Base-by-base conservation (phyloP, 53 echinoderm and acorn worm genomes). In the Zoroaster sp. region DNA sequence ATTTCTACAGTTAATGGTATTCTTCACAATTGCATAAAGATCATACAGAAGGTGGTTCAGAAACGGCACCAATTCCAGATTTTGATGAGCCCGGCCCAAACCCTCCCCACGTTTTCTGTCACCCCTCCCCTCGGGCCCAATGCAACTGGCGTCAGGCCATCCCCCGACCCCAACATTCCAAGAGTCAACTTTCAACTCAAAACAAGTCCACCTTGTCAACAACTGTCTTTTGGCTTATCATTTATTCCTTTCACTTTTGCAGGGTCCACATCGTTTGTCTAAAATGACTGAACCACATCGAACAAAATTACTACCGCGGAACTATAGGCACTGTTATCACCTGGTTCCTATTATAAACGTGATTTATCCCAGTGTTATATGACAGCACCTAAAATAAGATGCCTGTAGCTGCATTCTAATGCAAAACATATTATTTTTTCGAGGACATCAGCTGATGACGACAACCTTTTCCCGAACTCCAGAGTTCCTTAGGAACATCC, bases 191-290 rank as follows among this genome's bases (percentile, higher is more conserved):
- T 36, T 78, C 63, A 78, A 55, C 78, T 54, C 55, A n/a, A 38
- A 53, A 59, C 39, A 59, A 59, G 78, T 78, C 37, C 54, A 78
- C 59, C 63, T 33, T 59, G 78, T 78, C 78, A 54, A 47, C 49
- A 51, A 76, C 32, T 76, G 76, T 76, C 63, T 59, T 59, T 10
- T 59, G 63, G 63, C 28, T 13, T 33, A 76, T 33, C 46, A 52
- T 35, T 47, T 33, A 28, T 59, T n/a, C n/a, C n/a, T n/a, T n/a
- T n/a, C n/a, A n/a, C n/a, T n/a, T n/a, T n/a, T n/a, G n/a, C n/a
- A n/a, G n/a, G 28, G 4, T 59, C 2, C 1, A 25, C 25, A 59
- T 59, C n/a, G 25, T 59, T 1, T 11, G 28, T 28, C 0, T 20
- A 2, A 7, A 44, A 6, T 59, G 2, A 8, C 8, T 23, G 30